Evolutionary conservation across 2,113 vertebrate species (phyloP).

Genomic region (Corythornis madagascariensis): DNA sequence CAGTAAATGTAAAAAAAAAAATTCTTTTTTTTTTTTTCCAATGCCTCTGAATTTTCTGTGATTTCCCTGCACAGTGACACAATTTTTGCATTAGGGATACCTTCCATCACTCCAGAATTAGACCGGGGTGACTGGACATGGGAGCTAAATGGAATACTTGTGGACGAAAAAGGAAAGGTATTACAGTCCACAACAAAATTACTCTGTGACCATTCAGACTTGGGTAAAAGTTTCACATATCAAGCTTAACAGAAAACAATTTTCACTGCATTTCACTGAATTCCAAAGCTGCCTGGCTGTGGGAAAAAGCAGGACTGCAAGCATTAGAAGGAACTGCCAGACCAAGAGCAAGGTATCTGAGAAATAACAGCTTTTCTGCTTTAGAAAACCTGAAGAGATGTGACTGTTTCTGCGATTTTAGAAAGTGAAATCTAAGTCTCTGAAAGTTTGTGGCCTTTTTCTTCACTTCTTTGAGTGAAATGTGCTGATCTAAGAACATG

Average conservation of each 20-base stretch:
- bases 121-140: not conserved
- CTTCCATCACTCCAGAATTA: not conserved
- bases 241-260: not conserved
- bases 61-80: not conserved
- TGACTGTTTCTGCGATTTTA: not conserved
- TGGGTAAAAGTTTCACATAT: not conserved
- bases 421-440: not conserved
- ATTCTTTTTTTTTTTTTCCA: not conserved
- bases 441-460: not conserved
- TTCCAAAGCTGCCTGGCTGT: not conserved
- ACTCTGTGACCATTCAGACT: not conserved
- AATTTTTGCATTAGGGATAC: not conserved
- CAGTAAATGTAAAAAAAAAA: not conserved
- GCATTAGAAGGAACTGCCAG: not conserved
- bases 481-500: not conserved
- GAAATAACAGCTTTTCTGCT: not conserved
- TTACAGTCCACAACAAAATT: not conserved
- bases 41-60: not conserved
- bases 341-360: not conserved
- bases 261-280: not conserved
- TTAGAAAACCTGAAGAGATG: not conserved
- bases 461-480: not conserved
- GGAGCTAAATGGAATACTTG: not conserved
- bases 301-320: not conserved
- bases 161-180: not conserved